These are phyloP conservation scores for Maniola jurtina DNA, from an alignment of 1,140 invertebrate genomes.

Conservation along the genomic window DNA sequence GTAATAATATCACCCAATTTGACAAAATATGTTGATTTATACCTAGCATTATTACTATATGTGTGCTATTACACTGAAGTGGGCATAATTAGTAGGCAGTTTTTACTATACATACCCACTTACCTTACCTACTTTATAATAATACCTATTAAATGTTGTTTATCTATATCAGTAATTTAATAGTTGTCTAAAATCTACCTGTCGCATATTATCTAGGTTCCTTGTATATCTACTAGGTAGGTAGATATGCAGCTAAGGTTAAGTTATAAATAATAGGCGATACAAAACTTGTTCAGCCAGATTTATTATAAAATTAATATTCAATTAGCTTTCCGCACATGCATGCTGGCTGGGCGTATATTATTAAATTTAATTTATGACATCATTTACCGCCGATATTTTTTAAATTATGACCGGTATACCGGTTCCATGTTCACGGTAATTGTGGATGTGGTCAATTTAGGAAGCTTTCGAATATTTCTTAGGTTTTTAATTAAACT, in stretches of 20 bases:
- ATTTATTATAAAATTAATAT: constrained; percentile 78
- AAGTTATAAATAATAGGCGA: constrained; percentile 29
- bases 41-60: too few species aligned
- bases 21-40: too few species aligned
- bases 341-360: constrained; percentile 67
- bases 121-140: too few species aligned
- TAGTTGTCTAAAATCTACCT: constrained; percentile 11
- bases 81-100: too few species aligned
- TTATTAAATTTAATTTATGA: constrained; percentile 77
- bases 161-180: too few species aligned
- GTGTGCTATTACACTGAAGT: too few species aligned
- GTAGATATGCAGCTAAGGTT: constrained; percentile 8
- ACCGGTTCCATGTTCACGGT: constrained; percentile 54
- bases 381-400: constrained; percentile 74
- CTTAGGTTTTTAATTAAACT: constrained; percentile 19
- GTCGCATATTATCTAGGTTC: constrained; percentile 15
- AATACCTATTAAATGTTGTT: too few species aligned
- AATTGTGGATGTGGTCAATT: constrained; percentile 46
- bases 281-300: constrained; percentile 60
- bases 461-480: constrained; percentile 21
- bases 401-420: constrained; percentile 70
- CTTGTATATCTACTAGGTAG: constrained; percentile 2
- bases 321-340: constrained; percentile 78
- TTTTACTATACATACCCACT: too few species aligned
- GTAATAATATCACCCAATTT: too few species aligned